Conservation (phyloP, 2,113 vertebrate genomes). For the Mesocricetus auratus region DNA sequence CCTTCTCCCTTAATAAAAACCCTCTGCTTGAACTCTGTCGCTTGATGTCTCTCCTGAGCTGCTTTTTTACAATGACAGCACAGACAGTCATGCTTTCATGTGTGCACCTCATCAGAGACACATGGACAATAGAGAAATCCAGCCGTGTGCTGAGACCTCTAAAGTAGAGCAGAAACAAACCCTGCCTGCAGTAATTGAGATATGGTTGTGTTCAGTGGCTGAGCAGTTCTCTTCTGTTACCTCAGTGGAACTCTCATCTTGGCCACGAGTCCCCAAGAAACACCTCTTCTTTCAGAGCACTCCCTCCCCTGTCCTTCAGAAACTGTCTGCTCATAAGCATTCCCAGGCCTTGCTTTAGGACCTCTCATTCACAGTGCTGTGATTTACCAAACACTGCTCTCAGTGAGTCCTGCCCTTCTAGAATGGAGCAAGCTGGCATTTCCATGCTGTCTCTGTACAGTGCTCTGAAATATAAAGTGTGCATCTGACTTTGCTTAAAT, state of each 20-base stretch:
- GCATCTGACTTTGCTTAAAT: not conserved
- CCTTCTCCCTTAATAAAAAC: too few species aligned
- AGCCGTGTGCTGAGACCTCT: not conserved
- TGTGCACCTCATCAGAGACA: not conserved
- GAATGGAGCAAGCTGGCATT: not conserved
- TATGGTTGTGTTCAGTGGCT: not conserved
- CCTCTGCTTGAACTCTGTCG: too few species aligned
- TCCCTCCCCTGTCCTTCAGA: constrained; percentile 35
- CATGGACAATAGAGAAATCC: not conserved
- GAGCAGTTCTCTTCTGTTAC: not conserved
- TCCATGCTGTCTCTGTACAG: constrained; percentile 9
- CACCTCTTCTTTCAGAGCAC: not conserved
- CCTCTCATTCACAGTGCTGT: not conserved
- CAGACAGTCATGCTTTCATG: not conserved
- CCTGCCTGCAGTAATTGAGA: not conserved
- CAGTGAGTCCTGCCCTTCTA: not conserved
- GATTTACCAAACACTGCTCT: not conserved
- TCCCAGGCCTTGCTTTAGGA: constrained; percentile 4
- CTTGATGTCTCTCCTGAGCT: too few species aligned
- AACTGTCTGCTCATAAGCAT: not conserved
- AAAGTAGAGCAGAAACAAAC: not conserved
- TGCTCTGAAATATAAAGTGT: not conserved
- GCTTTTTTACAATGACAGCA: too few species aligned
- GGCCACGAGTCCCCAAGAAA: not conserved
- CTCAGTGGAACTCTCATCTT: not conserved